phyloP scores from a whole-genome alignment of 2,888 invertebrate genomes.

The Eledona agricola region DNA sequence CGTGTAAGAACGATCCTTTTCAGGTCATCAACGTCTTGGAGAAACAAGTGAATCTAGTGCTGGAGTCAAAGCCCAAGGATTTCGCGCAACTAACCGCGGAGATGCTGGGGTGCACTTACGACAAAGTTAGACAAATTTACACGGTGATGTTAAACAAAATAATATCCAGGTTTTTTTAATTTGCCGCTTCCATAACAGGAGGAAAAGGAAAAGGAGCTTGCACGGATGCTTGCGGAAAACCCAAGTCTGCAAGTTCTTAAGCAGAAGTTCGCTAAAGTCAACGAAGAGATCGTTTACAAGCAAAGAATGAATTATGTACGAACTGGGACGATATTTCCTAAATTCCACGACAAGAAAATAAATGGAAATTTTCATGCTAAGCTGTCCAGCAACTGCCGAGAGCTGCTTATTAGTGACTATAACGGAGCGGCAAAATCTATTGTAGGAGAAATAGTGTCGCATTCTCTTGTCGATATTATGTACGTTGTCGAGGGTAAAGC shows the following conservation, averaged over 20 bases:
- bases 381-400: slow-evolving; percentile 46
- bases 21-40: slow-evolving; percentile 56
- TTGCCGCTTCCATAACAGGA: no score
- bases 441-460: slow-evolving; percentile 39
- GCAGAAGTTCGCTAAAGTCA: slow-evolving; percentile 44
- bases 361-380: slow-evolving; percentile 46
- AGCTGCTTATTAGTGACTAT: slow-evolving; percentile 45
- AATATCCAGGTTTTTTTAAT: no score
- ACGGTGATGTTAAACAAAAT: slow-evolving; percentile 48
- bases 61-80: slow-evolving; percentile 53
- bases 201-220: slow-evolving; percentile 46
- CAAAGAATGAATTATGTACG: slow-evolving; percentile 53
- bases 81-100: slow-evolving; percentile 52
- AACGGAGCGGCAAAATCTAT: slow-evolving; percentile 39
- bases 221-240: slow-evolving; percentile 44
- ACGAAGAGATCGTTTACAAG: slow-evolving; percentile 48
- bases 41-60: slow-evolving; percentile 55
- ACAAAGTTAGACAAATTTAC: no score
- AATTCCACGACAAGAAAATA: slow-evolving; percentile 55
- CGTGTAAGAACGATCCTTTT: slow-evolving; percentile 25
- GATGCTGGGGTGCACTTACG: slow-evolving; percentile 53
- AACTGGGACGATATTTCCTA: slow-evolving; percentile 53
- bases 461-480: slow-evolving; percentile 50
- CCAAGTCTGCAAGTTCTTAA: slow-evolving; percentile 54
- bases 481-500: slow-evolving; percentile 56